phyloP scores from a whole-genome alignment of 2,888 invertebrate species.

The Ariolimax columbianus region DNA sequence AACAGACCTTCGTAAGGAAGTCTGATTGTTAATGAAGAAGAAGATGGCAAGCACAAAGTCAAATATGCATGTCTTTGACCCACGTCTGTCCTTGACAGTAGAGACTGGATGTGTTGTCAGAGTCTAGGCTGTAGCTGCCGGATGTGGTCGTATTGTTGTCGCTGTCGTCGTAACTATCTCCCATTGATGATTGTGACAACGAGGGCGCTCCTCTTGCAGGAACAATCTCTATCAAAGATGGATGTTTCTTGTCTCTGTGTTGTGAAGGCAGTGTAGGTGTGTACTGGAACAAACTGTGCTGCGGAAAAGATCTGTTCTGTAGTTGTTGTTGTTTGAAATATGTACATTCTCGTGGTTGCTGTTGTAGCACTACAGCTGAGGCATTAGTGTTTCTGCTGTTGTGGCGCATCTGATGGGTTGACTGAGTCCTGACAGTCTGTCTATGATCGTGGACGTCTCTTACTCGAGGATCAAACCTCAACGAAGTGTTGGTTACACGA shows the following conservation, averaged over 20 bases:
- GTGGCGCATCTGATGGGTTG: neutral
- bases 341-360: neutral
- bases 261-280: neutral
- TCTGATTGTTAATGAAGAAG: too few relatives aligned
- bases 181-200: neutral
- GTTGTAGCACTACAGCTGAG: neutral
- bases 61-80: neutral
- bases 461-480: slow-evolving; percentile 43
- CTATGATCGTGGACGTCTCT: slow-evolving; percentile 17
- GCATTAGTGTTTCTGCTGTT: neutral
- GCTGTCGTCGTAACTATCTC: slow-evolving; percentile 50
- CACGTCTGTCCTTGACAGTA: slow-evolving; percentile 65
- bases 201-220: neutral
- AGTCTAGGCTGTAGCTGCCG: slow-evolving; percentile 56
- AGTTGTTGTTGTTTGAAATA: neutral
- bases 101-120: slow-evolving; percentile 59
- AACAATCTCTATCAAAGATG: neutral
- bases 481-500: slow-evolving; percentile 10
- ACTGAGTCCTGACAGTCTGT: neutral
- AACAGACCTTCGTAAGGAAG: too few relatives aligned
- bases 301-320: neutral
- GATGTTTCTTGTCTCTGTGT: neutral
- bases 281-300: neutral
- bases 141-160: slow-evolving; percentile 57
- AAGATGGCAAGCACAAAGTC: too few relatives aligned